Evolutionary conservation across 2,888 invertebrate genomes (phyloP).

Genomic region (Synergus itoensis): DNA sequence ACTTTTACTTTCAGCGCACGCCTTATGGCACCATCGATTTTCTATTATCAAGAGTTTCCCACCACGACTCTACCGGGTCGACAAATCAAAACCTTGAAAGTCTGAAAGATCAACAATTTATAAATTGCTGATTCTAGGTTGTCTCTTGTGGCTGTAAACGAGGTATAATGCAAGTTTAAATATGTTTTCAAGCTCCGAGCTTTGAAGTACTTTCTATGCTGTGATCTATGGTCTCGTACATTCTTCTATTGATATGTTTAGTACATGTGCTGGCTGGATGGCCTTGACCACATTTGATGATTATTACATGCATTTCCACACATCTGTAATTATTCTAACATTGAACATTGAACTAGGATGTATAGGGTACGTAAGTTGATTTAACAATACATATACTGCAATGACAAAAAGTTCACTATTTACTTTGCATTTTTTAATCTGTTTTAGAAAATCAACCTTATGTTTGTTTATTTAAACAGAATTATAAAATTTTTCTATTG

Average conservation of each 20-base stretch:
- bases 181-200: background rate
- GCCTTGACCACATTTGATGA: background rate
- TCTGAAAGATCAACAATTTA: constrained; percentile 8
- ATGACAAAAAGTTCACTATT: background rate
- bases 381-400: background rate
- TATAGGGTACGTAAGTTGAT: background rate
- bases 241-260: background rate
- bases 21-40: constrained; percentile 12
- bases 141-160: background rate
- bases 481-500: no score
- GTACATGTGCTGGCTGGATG: background rate
- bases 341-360: background rate
- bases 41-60: background rate
- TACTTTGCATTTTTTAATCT: background rate
- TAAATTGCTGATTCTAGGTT: constrained; percentile 9
- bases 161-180: background rate
- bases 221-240: background rate
- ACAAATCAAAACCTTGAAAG: constrained; percentile 14
- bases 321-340: background rate
- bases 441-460: background rate
- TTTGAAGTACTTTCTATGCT: background rate
- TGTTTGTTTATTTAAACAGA: no score
- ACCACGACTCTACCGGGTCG: background rate
- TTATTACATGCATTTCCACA: constrained; percentile 9
- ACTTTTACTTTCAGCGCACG: background rate